These are phyloP conservation scores for Brachyopa scutellaris DNA, from an alignment of 2,888 invertebrate species.

Conservation along the genomic window DNA sequence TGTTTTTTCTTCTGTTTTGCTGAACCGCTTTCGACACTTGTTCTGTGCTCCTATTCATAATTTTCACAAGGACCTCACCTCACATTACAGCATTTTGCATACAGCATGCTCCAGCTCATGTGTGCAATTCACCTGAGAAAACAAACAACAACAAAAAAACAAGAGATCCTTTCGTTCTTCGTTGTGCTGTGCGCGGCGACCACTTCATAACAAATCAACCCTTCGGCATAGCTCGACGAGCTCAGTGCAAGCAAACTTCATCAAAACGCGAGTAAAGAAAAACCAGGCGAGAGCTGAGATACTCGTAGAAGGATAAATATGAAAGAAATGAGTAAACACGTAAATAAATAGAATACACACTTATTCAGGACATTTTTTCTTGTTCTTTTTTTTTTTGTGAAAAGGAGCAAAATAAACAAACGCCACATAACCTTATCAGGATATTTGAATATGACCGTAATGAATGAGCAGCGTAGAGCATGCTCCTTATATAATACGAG, in stretches of 20 bases:
- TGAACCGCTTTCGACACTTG: slow-evolving; percentile 67
- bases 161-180: slow-evolving; percentile 8
- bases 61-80: slow-evolving; percentile 59
- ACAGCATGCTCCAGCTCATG: slow-evolving; percentile 30
- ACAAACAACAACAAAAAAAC: neutral
- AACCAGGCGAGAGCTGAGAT: neutral
- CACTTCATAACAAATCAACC: slow-evolving; percentile 57
- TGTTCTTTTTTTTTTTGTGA: slow-evolving; percentile 4
- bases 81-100: slow-evolving; percentile 27
- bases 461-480: slow-evolving; percentile 59
- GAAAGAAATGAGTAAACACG: slow-evolving; percentile 59
- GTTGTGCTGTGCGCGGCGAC: slow-evolving; percentile 19
- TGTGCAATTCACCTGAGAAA: slow-evolving; percentile 49
- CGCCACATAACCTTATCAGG: slow-evolving; percentile 68
- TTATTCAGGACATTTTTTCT: slow-evolving; percentile 37
- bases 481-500: slow-evolving; percentile 46
- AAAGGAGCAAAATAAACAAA: slow-evolving; percentile 55
- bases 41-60: slow-evolving; percentile 57
- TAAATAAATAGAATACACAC: slow-evolving; percentile 52
- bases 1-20: slow-evolving; percentile 52
- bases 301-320: neutral
- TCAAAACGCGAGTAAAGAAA: slow-evolving; percentile 31
- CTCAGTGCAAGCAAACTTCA: slow-evolving; percentile 34
- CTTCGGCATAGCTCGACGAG: slow-evolving; percentile 19
- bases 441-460: slow-evolving; percentile 70